phyloP scores from a whole-genome alignment of 1,140 invertebrate species.

The Drosophila repletoides region DNA sequence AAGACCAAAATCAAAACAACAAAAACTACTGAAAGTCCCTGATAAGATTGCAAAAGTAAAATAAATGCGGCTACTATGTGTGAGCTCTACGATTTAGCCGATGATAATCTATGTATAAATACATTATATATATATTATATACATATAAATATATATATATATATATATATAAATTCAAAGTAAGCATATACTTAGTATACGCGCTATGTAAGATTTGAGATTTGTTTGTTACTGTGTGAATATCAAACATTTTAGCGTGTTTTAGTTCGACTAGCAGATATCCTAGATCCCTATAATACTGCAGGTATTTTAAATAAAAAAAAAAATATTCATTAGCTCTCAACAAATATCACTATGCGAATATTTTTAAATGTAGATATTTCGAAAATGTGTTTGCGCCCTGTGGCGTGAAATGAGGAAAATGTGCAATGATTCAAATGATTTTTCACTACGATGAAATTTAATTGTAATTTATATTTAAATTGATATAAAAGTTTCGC shows the following conservation, averaged over 20 bases:
- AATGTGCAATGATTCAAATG: slow-evolving; percentile 33
- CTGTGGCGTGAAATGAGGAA: slow-evolving; percentile 16
- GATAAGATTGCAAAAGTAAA: slow-evolving; percentile 35
- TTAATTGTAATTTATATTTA: slow-evolving; percentile 13
- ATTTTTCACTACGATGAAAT: slow-evolving; percentile 17
- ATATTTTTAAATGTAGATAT: background rate
- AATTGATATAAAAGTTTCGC: slow-evolving; percentile 6
- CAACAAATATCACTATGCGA: background rate
- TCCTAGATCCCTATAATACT: too few species aligned
- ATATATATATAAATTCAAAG: background rate
- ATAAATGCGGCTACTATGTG: slow-evolving; percentile 24
- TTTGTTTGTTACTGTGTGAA: background rate
- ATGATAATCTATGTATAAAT: slow-evolving; percentile 15
- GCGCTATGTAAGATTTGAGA: slow-evolving; percentile 3
- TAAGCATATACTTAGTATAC: background rate
- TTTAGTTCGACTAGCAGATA: background rate
- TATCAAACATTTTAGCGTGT: too few species aligned
- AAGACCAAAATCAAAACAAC: background rate
- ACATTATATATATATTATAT: background rate
- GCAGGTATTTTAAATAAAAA: too few species aligned
- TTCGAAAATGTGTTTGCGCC: background rate
- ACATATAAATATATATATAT: background rate
- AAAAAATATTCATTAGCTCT: background rate
- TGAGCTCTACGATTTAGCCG: slow-evolving; percentile 4
- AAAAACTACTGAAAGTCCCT: slow-evolving; percentile 22